Conservation (phyloP, 2,797 vertebrate species). For the Pelodytes ibericus region DNA sequence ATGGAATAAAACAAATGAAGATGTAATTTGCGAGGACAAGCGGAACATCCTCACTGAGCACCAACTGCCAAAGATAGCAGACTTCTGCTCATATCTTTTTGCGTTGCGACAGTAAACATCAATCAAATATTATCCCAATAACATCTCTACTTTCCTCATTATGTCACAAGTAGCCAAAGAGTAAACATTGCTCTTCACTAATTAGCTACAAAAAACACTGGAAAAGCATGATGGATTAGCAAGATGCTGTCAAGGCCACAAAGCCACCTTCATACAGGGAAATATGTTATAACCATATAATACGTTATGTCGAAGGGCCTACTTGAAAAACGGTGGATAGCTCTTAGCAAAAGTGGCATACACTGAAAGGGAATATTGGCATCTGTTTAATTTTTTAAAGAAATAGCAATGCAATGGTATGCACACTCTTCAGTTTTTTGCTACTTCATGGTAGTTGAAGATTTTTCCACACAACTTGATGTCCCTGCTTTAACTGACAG, state of each 20-base stretch:
- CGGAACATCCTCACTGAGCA: constrained; percentile 61
- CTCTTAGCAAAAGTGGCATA: too few relatives aligned
- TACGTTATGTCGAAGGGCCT: too few relatives aligned
- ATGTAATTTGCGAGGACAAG: constrained; percentile 64
- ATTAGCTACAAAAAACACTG: constrained; percentile 57
- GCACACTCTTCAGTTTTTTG: too few relatives aligned
- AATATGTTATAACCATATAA: too few relatives aligned
- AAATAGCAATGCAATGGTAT: too few relatives aligned
- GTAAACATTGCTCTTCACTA: constrained; percentile 55
- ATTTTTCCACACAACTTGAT: too few relatives aligned
- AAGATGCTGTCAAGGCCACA: background rate
- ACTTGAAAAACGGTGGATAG: too few relatives aligned
- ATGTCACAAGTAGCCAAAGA: constrained; percentile 46
- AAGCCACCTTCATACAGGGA: background rate
- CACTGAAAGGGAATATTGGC: too few relatives aligned
- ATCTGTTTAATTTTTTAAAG: too few relatives aligned
- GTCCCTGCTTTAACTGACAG: too few relatives aligned
- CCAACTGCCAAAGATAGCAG: constrained; percentile 66
- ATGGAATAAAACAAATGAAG: constrained; percentile 69
- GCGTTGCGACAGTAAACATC: constrained; percentile 68
- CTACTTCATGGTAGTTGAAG: too few relatives aligned
- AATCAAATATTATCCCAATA: constrained; percentile 66
- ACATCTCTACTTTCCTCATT: constrained; percentile 60
- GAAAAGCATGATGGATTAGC: constrained; percentile 1
- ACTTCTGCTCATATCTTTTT: constrained; percentile 64